These are phyloP conservation scores for Propithecus deckenii DNA, from an alignment of 2,797 vertebrate species.

Conservation along the genomic window DNA sequence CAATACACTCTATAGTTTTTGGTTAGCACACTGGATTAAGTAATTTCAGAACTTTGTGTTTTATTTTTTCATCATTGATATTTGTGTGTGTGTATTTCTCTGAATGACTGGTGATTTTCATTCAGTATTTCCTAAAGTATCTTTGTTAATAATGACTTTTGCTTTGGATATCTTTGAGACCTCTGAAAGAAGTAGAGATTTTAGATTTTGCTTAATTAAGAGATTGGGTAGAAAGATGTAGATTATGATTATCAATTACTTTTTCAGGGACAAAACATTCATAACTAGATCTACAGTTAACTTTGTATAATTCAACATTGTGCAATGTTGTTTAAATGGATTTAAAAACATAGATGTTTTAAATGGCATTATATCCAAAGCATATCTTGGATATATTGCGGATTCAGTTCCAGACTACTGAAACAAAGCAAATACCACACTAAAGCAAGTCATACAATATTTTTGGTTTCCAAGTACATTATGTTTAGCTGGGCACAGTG, in stretches of 20 bases:
- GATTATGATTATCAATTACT: constrained; percentile 61
- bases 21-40: neutral
- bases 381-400: neutral
- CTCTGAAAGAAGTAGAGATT: constrained; percentile 21
- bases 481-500: neutral
- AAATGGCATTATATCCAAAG: neutral
- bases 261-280: constrained; percentile 58
- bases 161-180: constrained; percentile 18
- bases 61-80: neutral
- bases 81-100: neutral
- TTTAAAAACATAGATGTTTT: constrained; percentile 64
- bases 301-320: constrained; percentile 61
- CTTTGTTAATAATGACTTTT: constrained; percentile 24
- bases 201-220: constrained; percentile 52
- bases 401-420: neutral
- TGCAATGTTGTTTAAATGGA: constrained; percentile 50
- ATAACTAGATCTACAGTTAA: constrained; percentile 69
- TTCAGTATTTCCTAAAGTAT: constrained; percentile 41
- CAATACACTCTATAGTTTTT: neutral
- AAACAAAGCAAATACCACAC: neutral
- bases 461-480: neutral
- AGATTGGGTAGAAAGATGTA: constrained; percentile 35
- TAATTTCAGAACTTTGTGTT: neutral
- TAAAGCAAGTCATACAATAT: neutral
- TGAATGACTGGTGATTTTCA: neutral